Conservation (phyloP, 2,113 vertebrate genomes). For the Illadopsis cleaveri region DNA sequence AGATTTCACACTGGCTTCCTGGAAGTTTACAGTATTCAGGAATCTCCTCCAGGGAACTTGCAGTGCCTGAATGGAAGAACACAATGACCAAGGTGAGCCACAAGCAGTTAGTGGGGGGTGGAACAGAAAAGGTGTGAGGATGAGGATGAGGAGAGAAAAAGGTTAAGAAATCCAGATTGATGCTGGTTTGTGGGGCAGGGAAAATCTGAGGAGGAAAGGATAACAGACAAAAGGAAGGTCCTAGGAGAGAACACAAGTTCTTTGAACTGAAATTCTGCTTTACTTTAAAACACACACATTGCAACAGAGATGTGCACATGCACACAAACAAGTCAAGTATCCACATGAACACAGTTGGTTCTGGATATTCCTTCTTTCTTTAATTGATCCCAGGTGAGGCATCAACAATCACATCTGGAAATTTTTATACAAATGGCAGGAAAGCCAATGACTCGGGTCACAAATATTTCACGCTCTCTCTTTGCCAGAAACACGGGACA, state of each 20-base stretch:
- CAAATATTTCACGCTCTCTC: constrained; percentile 72
- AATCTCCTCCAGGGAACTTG: not conserved
- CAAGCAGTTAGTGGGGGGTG: not conserved
- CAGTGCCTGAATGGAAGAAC: not conserved
- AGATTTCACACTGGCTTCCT: not conserved
- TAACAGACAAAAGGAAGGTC: not conserved
- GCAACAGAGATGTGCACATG: not conserved
- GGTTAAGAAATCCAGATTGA: not conserved
- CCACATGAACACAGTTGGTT: constrained; percentile 44
- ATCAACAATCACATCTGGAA: constrained; percentile 72
- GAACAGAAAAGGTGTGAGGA: not conserved
- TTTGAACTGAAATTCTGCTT: constrained; percentile 31
- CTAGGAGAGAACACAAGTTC: not conserved
- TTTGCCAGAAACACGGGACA: constrained; percentile 69
- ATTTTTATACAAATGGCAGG: constrained; percentile 68
- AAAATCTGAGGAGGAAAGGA: not conserved
- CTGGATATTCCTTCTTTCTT: constrained; percentile 44
- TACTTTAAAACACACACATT: constrained; percentile 23
- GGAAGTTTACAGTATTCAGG: not conserved
- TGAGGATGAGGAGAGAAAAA: not conserved
- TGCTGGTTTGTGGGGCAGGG: not conserved
- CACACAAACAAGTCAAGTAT: constrained; percentile 45
- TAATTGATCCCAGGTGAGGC: constrained; percentile 70
- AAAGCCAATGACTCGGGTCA: constrained; percentile 69
- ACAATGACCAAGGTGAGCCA: not conserved